Evolutionary conservation across 2,113 vertebrate genomes (phyloP).

Genomic region (Eulemur rufifrons): DNA sequence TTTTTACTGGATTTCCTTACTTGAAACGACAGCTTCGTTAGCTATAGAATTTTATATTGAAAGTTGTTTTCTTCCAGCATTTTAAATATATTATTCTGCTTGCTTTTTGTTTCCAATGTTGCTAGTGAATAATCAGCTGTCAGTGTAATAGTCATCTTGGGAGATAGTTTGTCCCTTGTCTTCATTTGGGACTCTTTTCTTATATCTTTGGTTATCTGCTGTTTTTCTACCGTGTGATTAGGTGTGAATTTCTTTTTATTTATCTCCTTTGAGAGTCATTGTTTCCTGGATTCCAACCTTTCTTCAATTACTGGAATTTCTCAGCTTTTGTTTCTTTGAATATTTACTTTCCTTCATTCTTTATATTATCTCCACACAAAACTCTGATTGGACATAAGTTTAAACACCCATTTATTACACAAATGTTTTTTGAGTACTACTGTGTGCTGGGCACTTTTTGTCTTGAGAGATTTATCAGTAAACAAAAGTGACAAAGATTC

Average conservation of each 20-base stretch:
- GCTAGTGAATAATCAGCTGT: neutral
- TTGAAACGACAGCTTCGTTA: slow-evolving; percentile 1
- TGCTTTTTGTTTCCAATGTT: neutral
- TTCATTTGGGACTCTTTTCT: neutral
- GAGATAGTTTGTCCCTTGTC: neutral
- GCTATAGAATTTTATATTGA: neutral
- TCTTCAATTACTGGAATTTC: neutral
- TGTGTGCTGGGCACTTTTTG: neutral
- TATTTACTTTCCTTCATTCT: neutral
- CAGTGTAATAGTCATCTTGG: neutral
- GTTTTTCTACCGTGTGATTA: neutral
- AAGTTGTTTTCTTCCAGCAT: neutral
- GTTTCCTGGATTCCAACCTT: neutral
- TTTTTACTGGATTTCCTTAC: neutral
- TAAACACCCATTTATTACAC: neutral
- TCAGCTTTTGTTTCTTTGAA: neutral
- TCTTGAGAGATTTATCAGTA: neutral
- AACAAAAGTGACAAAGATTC: neutral
- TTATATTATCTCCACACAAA: neutral
- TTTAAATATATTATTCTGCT: neutral
- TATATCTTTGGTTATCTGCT: neutral
- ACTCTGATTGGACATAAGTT: neutral
- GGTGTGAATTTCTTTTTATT: neutral
- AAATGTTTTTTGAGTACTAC: neutral
- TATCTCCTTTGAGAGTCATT: neutral